Evolutionary conservation across 2,888 invertebrate genomes (phyloP), one percentile per base, ranked within the genome.

Genomic region (Crepidodera aurea): DNA sequence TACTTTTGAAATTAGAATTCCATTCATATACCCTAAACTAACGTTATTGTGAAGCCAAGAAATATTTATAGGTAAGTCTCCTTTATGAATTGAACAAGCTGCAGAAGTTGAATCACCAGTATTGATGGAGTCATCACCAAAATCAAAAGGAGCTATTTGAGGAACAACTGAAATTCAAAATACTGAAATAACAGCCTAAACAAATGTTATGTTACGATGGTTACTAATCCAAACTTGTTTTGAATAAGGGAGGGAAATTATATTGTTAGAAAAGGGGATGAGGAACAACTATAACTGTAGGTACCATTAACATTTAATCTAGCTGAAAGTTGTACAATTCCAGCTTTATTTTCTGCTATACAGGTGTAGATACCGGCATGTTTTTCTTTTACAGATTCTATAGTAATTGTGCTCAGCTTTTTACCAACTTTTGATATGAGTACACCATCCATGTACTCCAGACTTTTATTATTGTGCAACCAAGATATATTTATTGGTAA

Each of bases 61-160:
- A 51, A 92, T 87, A 60, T 85, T 84, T 75, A 93, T 84, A 1
- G 92, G 92, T 58, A 87, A 82, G 81, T 93, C 92, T 64, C 92
- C 91, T 80, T 90, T 89, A 64, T 86, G 86, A 39, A 88, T 85
- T 63, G 88, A 86, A 78, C 91, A 91, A 50, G 84, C 85, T 75
- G 87, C 84, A 75, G 88, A 88, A 46, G 88, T 86, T 42, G 87
- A 85, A 79, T 90, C 89, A 60, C 89, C 90, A 64, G 87, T 88
- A 79, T 88, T 89, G 42, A 91, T 87, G 60, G 90, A 85, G 70
- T 90, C 90, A 56, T 90, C 90, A 62, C 90, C 90, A 72, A 91
- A 87, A 71, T 85, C 84, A 79, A 90, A 86, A 46, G 88, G 88
- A 74, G 85, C 83, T 73, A 90, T 88, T 83, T 89, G 89, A 66